These are phyloP conservation scores for Chiloscyllium plagiosum DNA, from an alignment of 2,113 vertebrate genomes.

Conservation along the genomic window DNA sequence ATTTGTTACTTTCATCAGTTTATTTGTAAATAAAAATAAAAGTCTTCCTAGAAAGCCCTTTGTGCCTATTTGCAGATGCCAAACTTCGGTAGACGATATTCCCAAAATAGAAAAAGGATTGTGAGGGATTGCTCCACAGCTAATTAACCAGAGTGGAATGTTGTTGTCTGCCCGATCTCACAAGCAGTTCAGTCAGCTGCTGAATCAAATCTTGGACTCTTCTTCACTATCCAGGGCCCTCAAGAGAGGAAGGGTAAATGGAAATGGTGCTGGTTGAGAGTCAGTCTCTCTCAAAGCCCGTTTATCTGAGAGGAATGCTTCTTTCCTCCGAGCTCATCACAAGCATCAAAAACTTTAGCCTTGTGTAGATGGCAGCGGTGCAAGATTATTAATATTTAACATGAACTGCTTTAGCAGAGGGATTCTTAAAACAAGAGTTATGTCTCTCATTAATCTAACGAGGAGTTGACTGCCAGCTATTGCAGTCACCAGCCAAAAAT, in stretches of 20 bases:
- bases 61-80: not conserved
- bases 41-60: not conserved
- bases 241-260: not conserved
- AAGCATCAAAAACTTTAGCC: not conserved
- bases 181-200: not conserved
- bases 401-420: not conserved
- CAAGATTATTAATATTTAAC: not conserved
- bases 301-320: not conserved
- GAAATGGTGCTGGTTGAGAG: not conserved
- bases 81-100: not conserved
- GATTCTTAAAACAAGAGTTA: not conserved
- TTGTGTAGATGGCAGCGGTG: not conserved
- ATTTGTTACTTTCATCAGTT: not conserved
- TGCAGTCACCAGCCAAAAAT: not conserved
- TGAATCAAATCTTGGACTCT: not conserved
- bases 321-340: not conserved
- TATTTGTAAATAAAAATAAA: not conserved
- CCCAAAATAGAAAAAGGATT: not conserved
- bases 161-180: not conserved
- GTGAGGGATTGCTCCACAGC: not conserved
- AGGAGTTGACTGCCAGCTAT: not conserved
- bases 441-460: not conserved
- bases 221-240: not conserved
- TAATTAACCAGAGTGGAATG: not conserved
- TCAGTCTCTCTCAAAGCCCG: not conserved